Evolutionary conservation across 2,797 vertebrate genomes (phyloP), one percentile per base, ranked within the genome.

Genomic region (Paguma larvata): DNA sequence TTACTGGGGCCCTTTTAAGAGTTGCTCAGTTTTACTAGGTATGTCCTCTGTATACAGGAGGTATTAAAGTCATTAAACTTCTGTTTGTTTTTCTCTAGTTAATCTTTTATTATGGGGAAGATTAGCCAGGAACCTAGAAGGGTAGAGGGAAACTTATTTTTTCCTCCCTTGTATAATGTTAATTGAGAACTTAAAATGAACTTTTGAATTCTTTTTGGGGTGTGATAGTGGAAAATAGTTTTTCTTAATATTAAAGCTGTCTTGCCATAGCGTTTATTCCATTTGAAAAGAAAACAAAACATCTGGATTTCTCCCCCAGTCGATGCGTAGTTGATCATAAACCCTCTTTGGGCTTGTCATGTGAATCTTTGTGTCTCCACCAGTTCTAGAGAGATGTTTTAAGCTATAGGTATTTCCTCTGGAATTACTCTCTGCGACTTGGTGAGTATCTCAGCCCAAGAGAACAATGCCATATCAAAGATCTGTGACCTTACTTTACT

Each of bases 41-140:
- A 6, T 67, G 70, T 68, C 30, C 10, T 5, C 1, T 0, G 0
- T 8, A 1, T 21, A 6, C 63, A 65, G 30, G 23, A 53, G 34
- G 23, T 56, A 7, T 46, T 48, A 21, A 48, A 3, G 14, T 53
- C 23, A 53, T 3, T 34, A 6, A 41, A 53, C 34, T 67, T 53
- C 30, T 27, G 3, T 44, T 62, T 44, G 16, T 56, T 73, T 80
- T 82, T 30, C 30, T 80, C 34, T 78, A 6, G 4, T 75, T 73
- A 41, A 65, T 44, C 38, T 73, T 77, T 65, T 44, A 6, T 63
- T 34, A 21, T 19, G 7, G 59, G 32, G 3, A 34, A 3, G 19
- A 34, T 86, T 12, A 65, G 34, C 23, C n/a, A 73, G 30, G 30
- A 77, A 51, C 11, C n/a, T 85, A 32, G 11, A 78, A 72, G 13